Base-by-base conservation (phyloP, 2,113 vertebrate species). In the Takifugu bimaculatus region DNA sequence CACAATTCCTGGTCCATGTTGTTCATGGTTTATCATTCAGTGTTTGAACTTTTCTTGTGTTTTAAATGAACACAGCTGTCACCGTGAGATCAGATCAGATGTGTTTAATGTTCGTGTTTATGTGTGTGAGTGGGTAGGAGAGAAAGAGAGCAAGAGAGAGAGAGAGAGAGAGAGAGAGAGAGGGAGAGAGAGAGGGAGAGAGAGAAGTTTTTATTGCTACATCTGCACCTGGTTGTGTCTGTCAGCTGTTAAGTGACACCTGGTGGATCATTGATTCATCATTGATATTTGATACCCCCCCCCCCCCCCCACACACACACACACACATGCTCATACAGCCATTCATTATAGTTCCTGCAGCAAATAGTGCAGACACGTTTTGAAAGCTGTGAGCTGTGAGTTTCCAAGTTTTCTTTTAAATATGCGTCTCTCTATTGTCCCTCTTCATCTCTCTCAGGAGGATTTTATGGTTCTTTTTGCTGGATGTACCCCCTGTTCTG, bases 171-270 rank as follows among this genome's bases (percentile, higher is more conserved):
- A 32, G 29, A 6, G 29, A 39, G n/a, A n/a, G n/a, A n/a, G 52
- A 20, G 13, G n/a, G 14, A 15, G 4, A 32, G 29, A 5, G 29
- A 32, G 29, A 32, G 29, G 29, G 29, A 32, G 29, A 6, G 29
- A 39, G 35, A 10, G 7, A 3, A 2, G 35, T 39, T 39, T 39
- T 6, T 39, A 39, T 39, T 50, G 39, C 44, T 50, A 29, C 10
- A 27, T 54, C 48, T 27, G 26, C n/a, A 50, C 71, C 74, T 83
- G 77, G 55, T 60, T 68, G 67, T 76, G 77, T 85, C 78, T 79
- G 70, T 88, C 78, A 87, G 44, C 44, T 45, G 44, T 45, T 45
- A 15, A 45, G 14, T 45, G 44, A 45, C 44, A 45, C 14, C 12
- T 45, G 44, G 4, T 45, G 44, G 13, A 45, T 45, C 44, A 45